Evolutionary conservation across 2,113 vertebrate genomes (phyloP), one percentile per base, ranked within the genome.

Genomic region (Onychostoma macrolepis): DNA sequence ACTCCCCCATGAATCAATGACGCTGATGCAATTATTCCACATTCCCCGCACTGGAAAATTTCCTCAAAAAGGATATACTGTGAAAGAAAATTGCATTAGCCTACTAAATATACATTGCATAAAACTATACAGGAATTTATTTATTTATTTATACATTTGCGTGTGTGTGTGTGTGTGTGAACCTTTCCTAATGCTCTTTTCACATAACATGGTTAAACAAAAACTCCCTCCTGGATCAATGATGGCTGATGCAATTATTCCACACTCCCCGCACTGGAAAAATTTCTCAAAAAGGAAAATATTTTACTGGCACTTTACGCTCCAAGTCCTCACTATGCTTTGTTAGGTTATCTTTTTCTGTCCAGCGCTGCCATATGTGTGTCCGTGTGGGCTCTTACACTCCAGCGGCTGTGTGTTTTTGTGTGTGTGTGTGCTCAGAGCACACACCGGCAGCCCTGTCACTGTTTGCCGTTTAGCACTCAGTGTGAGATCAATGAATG

Each of bases 401-500:
- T 33, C 53, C 87, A 65, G 63, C 53, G 24, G 61, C 65, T 53
- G 63, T 30, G 33, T 80, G 83, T 80, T 28, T 80, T 13, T 43
- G 58, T 83, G 84, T 83, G 67, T 80, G 48, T 80, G 56, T 77
- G 56, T 82, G 75, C 24, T 56, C 63, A 85, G 71, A 41, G 69
- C 78, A 63, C 48, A 53, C 50, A 84, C 80, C 50, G 26, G 63
- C 81, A 86, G 81, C 87, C 78, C 58, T 88, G 86, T 88, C 84
- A 77, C 71, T 89, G 72, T 91, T 87, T 90, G 77, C 83, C 74
- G 79, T 90, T 91, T 88, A 92, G 83, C 86, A 82, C 89, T 83
- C 90, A 88, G 89, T 79, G 71, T 90, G 90, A 91, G 89, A 91
- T 92, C 90, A 91, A 89, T 91, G 89, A 90, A 88, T 91, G 88